These are phyloP conservation scores for Penaeus monodon DNA, from an alignment of 2,888 invertebrate species.

Conservation along the genomic window DNA sequence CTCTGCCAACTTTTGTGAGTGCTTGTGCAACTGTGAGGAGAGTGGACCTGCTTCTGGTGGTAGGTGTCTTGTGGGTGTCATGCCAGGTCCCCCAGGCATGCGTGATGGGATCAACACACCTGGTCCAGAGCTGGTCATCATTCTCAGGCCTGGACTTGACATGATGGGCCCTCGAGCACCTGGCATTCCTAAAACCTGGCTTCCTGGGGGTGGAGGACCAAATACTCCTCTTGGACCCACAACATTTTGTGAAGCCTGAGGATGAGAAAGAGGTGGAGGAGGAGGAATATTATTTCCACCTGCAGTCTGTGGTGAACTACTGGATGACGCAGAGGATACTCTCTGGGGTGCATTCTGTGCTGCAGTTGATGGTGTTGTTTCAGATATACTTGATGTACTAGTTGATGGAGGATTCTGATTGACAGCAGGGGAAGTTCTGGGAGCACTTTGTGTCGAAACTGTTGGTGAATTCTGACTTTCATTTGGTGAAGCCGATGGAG, in stretches of 20 bases:
- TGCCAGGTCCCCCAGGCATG: conserved; percentile 35
- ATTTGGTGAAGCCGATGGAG: conserved; percentile 35
- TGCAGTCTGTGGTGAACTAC: conserved; percentile 35
- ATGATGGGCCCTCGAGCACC: conserved; percentile 49
- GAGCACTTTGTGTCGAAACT: conserved; percentile 12
- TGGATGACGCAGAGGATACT: conserved; percentile 39
- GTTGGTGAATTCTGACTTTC: conserved; percentile 12
- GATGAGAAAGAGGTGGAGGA: conserved; percentile 62
- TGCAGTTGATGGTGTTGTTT: conserved; percentile 14
- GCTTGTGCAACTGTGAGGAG: conserved; percentile 75
- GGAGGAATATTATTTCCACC: conserved; percentile 45
- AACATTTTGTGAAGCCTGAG: conserved; percentile 41
- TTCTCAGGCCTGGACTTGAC: conserved; percentile 49
- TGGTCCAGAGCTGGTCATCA: conserved; percentile 46
- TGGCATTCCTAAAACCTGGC: conserved; percentile 34
- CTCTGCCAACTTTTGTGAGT: conserved; percentile 78
- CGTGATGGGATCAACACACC: conserved; percentile 47
- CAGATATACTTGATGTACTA: not conserved
- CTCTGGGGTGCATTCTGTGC: conserved; percentile 13
- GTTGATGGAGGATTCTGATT: conserved; percentile 9
- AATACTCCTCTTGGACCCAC: conserved; percentile 46
- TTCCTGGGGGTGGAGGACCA: conserved; percentile 47
- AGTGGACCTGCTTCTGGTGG: conserved; percentile 73
- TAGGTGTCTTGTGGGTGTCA: conserved; percentile 43
- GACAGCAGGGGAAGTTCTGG: conserved; percentile 3